These are phyloP conservation scores for Acromyrmex echinatior DNA, from an alignment of 1,140 invertebrate species.

Conservation along the genomic window DNA sequence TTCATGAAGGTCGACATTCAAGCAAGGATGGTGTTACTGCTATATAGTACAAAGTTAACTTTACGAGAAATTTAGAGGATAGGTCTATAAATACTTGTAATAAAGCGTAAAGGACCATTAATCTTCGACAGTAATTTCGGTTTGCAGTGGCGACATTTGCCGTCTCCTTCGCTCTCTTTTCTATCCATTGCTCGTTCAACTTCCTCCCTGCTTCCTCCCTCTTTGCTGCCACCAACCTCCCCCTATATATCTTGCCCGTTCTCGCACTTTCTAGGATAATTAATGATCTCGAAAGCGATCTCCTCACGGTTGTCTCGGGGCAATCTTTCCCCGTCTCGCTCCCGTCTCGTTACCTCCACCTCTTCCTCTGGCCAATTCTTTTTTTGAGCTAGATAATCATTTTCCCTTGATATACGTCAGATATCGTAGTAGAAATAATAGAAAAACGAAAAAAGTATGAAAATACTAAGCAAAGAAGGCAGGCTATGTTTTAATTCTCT, in stretches of 20 bases:
- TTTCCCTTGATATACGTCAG: conserved; percentile 6
- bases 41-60: conserved; percentile 51
- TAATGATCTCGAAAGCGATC: conserved; percentile 85
- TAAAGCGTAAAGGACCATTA: conserved; percentile 79
- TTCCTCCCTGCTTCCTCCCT: conserved; percentile 54
- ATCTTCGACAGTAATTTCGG: conserved; percentile 83
- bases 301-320: conserved; percentile 82
- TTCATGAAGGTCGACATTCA: not conserved
- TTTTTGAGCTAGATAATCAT: conserved; percentile 29
- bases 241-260: conserved; percentile 64
- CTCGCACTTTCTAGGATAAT: conserved; percentile 82
- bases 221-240: not conserved
- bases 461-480: not conserved
- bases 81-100: conserved; percentile 81
- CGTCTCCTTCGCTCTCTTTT: conserved; percentile 72
- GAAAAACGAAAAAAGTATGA: not conserved
- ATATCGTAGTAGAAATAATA: not conserved
- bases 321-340: conserved; percentile 73
- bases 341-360: conserved; percentile 44
- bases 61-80: conserved; percentile 63
- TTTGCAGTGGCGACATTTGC: conserved; percentile 81
- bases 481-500: not conserved
- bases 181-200: conserved; percentile 57
- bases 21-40: too few relatives aligned
- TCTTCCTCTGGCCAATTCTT: not conserved